phyloP scores from a whole-genome alignment of 2,113 vertebrate species.

The Pogona vitticeps region DNA sequence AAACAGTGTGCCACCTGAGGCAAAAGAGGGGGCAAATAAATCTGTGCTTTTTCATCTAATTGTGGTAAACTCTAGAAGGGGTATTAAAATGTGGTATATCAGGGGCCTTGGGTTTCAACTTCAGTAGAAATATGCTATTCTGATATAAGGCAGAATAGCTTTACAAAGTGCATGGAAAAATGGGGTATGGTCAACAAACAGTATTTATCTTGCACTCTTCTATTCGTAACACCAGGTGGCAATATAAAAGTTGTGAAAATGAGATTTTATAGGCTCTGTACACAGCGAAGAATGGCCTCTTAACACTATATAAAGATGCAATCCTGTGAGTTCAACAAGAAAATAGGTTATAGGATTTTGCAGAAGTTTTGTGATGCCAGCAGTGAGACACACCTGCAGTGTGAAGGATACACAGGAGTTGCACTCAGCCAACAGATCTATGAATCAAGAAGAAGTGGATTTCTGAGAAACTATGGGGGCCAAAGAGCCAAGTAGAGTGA shows the following conservation, averaged over 20 bases:
- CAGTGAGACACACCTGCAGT: too few species aligned
- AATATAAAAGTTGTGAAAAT: slow-evolving; percentile 10
- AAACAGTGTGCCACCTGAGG: too few species aligned
- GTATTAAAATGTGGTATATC: too few species aligned
- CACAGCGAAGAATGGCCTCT: rapidly evolving
- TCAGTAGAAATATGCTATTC: not conserved
- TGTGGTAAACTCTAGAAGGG: too few species aligned
- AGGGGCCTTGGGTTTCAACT: too few species aligned
- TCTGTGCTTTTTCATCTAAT: too few species aligned
- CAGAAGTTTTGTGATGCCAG: too few species aligned
- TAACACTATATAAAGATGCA: rapidly evolving
- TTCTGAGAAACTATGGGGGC: too few species aligned
- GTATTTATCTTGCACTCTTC: rapidly evolving
- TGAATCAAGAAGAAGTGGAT: not conserved
- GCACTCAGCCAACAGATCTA: not conserved
- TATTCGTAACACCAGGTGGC: slow-evolving; percentile 55
- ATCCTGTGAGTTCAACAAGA: not conserved
- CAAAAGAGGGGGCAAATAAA: too few species aligned
- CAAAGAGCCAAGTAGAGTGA: too few species aligned
- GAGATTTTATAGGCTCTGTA: rapidly evolving
- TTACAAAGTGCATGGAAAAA: not conserved
- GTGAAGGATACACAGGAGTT: not conserved
- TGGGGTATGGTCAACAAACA: not conserved
- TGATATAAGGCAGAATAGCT: not conserved
- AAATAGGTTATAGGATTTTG: not conserved